Evolutionary conservation across 2,113 vertebrate species (phyloP).

Genomic region (Cephalopholis sonnerati): DNA sequence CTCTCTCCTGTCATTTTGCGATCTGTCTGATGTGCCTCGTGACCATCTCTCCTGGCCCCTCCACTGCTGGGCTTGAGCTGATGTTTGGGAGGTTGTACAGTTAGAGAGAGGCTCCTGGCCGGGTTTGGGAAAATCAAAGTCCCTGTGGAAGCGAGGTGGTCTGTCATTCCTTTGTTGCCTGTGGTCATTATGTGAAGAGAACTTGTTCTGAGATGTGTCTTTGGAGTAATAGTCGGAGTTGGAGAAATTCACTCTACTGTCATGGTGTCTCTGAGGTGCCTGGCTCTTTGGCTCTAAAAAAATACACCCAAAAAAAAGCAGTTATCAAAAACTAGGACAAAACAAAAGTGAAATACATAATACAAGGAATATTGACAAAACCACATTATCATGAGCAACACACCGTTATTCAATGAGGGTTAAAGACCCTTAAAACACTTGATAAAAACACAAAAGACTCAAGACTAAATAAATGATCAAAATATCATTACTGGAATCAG

Average conservation of each 20-base stretch:
- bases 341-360: not conserved
- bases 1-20: constrained; percentile 82
- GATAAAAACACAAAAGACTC: not conserved
- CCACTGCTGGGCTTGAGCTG: constrained; percentile 81
- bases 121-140: constrained; percentile 89
- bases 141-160: constrained; percentile 94
- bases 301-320: constrained; percentile 24
- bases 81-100: constrained; percentile 71
- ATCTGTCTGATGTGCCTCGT: constrained; percentile 77
- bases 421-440: not conserved
- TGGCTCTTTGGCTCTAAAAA: constrained; percentile 91
- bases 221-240: constrained; percentile 87
- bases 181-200: constrained; percentile 87
- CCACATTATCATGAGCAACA: not conserved
- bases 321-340: not conserved
- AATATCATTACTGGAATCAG: not conserved
- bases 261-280: constrained; percentile 83
- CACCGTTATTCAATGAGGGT: not conserved
- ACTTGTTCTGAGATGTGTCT: constrained; percentile 86
- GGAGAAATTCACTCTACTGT: constrained; percentile 81
- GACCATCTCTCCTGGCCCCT: constrained; percentile 82
- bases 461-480: not conserved
- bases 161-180: constrained; percentile 91
- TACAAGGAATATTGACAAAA: not conserved
- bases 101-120: constrained; percentile 83